phyloP scores from a whole-genome alignment of 2,797 vertebrate species.

The Myoxocephalus aenaeus region DNA sequence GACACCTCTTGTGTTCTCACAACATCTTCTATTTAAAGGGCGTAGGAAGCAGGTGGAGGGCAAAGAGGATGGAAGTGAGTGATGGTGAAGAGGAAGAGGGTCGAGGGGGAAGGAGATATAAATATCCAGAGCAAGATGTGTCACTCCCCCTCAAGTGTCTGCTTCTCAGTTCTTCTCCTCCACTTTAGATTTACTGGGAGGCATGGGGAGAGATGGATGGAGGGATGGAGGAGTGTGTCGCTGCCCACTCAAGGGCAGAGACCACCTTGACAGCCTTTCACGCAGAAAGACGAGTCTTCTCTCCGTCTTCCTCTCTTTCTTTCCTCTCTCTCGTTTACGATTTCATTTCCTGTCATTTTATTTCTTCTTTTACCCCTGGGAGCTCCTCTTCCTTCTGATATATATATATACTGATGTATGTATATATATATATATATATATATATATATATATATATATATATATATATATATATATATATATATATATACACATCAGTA shows the following conservation, averaged over 20 bases:
- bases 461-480: too few relatives aligned
- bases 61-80: slow-evolving; percentile 1
- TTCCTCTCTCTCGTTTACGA: slow-evolving; percentile 9
- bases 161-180: slow-evolving; percentile 50
- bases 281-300: slow-evolving; percentile 28
- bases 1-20: background rate
- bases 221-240: slow-evolving; percentile 36
- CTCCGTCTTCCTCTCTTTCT: slow-evolving; percentile 8
- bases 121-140: slow-evolving; percentile 54
- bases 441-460: too few relatives aligned
- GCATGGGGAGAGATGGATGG: slow-evolving; percentile 52
- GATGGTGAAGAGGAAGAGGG: background rate
- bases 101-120: slow-evolving; percentile 31
- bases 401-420: too few relatives aligned
- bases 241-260: slow-evolving; percentile 75
- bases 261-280: slow-evolving; percentile 67
- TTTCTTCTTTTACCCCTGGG: background rate
- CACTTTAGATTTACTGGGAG: slow-evolving; percentile 55
- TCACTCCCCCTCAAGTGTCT: slow-evolving; percentile 55
- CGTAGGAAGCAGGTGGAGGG: slow-evolving; percentile 25
- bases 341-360: slow-evolving; percentile 20
- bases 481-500: too few relatives aligned
- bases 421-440: too few relatives aligned
- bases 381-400: background rate
- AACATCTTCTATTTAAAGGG: background rate